Evolutionary conservation across 2,797 vertebrate species (phyloP).

Genomic region (Lepus oiostolus): DNA sequence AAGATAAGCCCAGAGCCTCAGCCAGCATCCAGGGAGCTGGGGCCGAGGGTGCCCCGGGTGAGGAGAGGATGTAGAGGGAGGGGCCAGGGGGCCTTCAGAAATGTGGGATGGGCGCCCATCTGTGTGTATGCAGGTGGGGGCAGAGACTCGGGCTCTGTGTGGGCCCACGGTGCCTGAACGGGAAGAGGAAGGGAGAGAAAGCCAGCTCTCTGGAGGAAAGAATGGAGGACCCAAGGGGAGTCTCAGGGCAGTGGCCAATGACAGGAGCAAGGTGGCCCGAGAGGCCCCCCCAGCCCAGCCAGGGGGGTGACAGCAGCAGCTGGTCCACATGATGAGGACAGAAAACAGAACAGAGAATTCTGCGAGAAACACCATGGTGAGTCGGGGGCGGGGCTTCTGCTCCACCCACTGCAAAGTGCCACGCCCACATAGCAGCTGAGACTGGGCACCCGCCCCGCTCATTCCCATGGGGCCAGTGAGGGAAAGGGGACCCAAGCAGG

Average conservation of each 20-base stretch:
- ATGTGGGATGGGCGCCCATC: neutral
- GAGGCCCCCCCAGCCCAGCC: constrained; percentile 69
- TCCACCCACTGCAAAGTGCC: constrained; percentile 9
- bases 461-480: neutral
- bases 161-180: neutral
- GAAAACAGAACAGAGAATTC: neutral
- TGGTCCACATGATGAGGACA: constrained; percentile 12
- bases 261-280: constrained; percentile 25
- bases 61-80: neutral
- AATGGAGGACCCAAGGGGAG: constrained; percentile 32
- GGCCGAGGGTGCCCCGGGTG: neutral
- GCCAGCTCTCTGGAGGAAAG: neutral
- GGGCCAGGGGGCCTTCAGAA: no score
- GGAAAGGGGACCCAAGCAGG: neutral
- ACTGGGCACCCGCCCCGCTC: neutral
- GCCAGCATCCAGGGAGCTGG: neutral
- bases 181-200: neutral
- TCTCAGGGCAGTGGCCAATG: constrained; percentile 32
- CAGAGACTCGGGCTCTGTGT: neutral
- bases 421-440: constrained; percentile 59
- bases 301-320: constrained; percentile 78
- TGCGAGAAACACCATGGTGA: neutral
- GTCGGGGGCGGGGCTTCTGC: neutral
- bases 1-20: neutral
- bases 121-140: neutral